A percentile compares a stretch with the other conserved stretches of the same genome.
Evolutionary conservation across 2,113 vertebrate species (phyloP).

Genomic region (Myrmophylax atrothorax): DNA sequence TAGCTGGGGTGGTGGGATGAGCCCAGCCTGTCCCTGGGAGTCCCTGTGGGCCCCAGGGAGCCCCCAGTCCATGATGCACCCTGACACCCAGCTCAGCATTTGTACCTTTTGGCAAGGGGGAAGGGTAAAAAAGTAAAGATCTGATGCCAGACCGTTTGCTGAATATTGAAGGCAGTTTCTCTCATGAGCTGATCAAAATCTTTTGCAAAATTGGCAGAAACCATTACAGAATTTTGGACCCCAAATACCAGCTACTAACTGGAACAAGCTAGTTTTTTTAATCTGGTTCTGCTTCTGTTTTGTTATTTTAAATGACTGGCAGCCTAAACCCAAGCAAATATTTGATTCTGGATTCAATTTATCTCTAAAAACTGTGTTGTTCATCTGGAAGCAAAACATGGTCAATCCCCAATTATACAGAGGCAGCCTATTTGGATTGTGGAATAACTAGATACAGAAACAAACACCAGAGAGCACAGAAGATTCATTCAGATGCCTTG

Average conservation of each 20-base stretch:
- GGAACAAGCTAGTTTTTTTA: neutral
- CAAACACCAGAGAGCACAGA: neutral
- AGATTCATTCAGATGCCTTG: neutral
- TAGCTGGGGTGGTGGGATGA: neutral
- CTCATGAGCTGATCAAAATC: neutral
- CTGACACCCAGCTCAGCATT: neutral
- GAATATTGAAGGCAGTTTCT: neutral
- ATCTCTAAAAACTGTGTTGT: neutral
- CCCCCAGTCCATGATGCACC: rapidly evolving
- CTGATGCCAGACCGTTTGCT: neutral
- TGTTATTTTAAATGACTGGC: neutral
- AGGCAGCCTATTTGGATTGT: neutral
- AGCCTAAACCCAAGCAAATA: neutral
- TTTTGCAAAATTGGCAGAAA: neutral
- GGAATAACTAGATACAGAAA: neutral
- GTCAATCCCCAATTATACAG: neutral
- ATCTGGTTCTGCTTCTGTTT: neutral
- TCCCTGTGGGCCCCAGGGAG: neutral
- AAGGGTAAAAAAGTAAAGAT: neutral
- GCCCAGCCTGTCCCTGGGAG: neutral
- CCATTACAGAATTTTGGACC: neutral
- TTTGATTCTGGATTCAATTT: neutral
- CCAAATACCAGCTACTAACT: neutral
- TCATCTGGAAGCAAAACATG: neutral
- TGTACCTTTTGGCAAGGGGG: neutral